Percentiles rank a stretch among this genome's conserved stretches.
Evolutionary conservation across 1,140 invertebrate genomes (phyloP).

Genomic region (Drosophila jambulina): DNA sequence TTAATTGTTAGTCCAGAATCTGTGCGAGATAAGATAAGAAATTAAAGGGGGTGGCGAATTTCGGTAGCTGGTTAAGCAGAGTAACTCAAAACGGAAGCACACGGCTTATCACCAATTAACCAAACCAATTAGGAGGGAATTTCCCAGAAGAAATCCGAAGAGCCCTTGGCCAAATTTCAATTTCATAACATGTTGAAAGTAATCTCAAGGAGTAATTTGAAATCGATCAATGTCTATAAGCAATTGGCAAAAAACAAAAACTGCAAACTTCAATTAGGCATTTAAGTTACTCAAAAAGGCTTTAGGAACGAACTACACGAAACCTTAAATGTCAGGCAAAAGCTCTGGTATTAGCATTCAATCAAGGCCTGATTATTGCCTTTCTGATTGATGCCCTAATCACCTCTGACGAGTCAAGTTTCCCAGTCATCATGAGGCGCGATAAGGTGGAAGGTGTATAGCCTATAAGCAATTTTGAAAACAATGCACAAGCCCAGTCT

Average conservation of each 20-base stretch:
- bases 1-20: constrained; percentile 21
- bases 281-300: background rate
- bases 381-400: constrained; percentile 25
- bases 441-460: background rate
- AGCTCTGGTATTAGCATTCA: background rate
- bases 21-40: constrained; percentile 51
- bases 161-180: background rate
- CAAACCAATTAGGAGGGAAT: constrained; percentile 26
- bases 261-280: background rate
- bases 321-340: background rate
- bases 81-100: constrained; percentile 28
- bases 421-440: constrained; percentile 19
- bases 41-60: constrained; percentile 14
- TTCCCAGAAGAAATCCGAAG: background rate
- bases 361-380: background rate
- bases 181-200: constrained; percentile 31
- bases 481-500: background rate
- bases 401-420: background rate
- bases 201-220: constrained; percentile 13
- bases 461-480: background rate
- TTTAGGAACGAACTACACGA: background rate
- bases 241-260: background rate
- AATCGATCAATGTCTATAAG: constrained; percentile 33
- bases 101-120: constrained; percentile 53
- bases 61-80: constrained; percentile 20